Percentiles rank a stretch among this genome's conserved stretches.
phyloP scores from a whole-genome alignment of 2,113 vertebrate species.

The Amblyornis subalaris region DNA sequence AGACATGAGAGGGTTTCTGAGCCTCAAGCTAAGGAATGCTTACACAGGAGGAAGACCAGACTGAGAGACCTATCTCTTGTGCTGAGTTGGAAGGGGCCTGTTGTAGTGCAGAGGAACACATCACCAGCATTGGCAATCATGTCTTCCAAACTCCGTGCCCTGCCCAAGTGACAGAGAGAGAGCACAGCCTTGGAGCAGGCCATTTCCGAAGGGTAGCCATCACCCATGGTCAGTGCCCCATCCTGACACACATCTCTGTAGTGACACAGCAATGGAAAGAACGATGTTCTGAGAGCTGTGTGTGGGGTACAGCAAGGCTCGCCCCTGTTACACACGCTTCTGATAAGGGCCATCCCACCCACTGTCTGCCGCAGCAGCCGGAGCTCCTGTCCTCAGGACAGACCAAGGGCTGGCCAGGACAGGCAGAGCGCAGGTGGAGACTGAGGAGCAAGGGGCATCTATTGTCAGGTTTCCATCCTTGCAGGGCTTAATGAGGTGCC shows the following conservation, averaged over 20 bases:
- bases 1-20: neutral
- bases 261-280: neutral
- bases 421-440: neutral
- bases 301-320: neutral
- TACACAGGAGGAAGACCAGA: neutral
- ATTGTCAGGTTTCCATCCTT: neutral
- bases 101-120: neutral
- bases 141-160: neutral
- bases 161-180: neutral
- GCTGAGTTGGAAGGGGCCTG: neutral
- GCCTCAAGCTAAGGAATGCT: neutral
- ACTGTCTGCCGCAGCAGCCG: neutral
- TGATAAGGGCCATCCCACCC: neutral
- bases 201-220: neutral
- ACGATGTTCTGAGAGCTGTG: fast-evolving
- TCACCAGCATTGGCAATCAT: neutral
- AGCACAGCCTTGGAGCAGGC: neutral
- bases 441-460: neutral
- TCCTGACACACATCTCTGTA: neutral
- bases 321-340: fast-evolving
- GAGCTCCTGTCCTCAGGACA: neutral
- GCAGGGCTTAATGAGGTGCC: neutral
- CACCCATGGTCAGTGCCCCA: fast-evolving
- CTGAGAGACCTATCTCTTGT: neutral
- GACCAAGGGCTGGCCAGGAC: neutral